Evolutionary conservation across 2,113 vertebrate species (phyloP), one percentile per base, ranked within the genome.

Genomic region (Electrona antarctica): DNA sequence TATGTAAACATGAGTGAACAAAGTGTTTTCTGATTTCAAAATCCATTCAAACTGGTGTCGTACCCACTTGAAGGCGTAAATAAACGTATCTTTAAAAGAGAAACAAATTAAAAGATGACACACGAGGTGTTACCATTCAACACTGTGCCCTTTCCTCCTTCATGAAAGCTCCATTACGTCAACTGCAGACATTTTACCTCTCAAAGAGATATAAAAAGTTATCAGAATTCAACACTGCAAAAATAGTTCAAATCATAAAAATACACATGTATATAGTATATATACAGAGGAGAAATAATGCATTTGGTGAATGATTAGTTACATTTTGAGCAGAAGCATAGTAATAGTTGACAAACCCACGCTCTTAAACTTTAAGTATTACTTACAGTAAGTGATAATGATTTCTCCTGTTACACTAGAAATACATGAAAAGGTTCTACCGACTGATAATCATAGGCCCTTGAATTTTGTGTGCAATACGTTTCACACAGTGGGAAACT

Each of bases 1-100:
- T 71, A 88, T 89, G 89, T 91, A 91, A 91, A 91, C 90, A 91
- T 87, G 87, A 86, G 80, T 79, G 87, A 90, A 86, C 78, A 80
- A 87, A 85, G 81, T 82, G 69, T 75, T 79, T 76, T 78, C 69
- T 81, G 65, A 76, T 71, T 78, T 77, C 57, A 7, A 83, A 87
- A 71, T 78, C 62, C 74, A 64, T 74, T 75, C 70, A 76, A 80
- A 80, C 77, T 58, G 54, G 67, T 55, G 72, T 78, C 60, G 66
- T 29, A 68, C 76, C 73, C 82, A 63, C 69, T 73, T 69, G 58
- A 73, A 73, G 74, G 82, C 67, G 63, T 64, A 54, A 68, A 72
- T 65, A 64, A 61, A 14, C 15, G 55, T 51, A 45, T 71, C 59
- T 61, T 57, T 65, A 41, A 41, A 41, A 41, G 2, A 6, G 5